Evolutionary conservation across 2,888 invertebrate species (phyloP).

Genomic region (Latheticus oryzae): DNA sequence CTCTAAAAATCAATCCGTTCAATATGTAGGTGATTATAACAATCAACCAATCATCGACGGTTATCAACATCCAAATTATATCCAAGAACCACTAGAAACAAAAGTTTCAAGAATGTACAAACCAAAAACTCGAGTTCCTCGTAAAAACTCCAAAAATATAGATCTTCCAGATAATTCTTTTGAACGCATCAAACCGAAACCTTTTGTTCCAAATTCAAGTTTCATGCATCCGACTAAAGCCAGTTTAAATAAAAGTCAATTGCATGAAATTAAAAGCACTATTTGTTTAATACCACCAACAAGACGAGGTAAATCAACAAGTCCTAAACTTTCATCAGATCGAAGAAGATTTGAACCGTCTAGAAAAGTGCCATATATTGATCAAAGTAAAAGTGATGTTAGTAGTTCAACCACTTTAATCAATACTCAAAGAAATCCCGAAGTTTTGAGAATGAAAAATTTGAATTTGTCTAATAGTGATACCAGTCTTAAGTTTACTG

Average conservation of each 20-base stretch:
- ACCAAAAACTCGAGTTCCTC: neutral
- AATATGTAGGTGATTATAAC: neutral
- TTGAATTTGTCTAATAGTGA: slow-evolving; percentile 17
- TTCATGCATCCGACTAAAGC: slow-evolving; percentile 63
- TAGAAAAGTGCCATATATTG: slow-evolving; percentile 53
- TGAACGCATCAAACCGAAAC: neutral
- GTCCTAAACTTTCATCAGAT: slow-evolving; percentile 48
- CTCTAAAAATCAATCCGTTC: neutral
- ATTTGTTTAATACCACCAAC: slow-evolving; percentile 55
- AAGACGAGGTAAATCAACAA: slow-evolving; percentile 56
- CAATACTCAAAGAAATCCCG: slow-evolving; percentile 13
- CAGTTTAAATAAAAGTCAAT: slow-evolving; percentile 59
- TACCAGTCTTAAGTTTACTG: slow-evolving; percentile 28
- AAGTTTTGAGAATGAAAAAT: neutral
- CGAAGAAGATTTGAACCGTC: slow-evolving; percentile 11
- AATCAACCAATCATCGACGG: slow-evolving; percentile 24
- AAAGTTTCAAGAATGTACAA: neutral
- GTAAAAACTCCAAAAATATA: neutral
- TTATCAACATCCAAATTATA: slow-evolving; percentile 35
- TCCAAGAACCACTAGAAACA: slow-evolving; percentile 2
- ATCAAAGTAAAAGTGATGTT: slow-evolving; percentile 46
- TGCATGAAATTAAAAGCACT: slow-evolving; percentile 52
- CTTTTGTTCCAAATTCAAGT: slow-evolving; percentile 22
- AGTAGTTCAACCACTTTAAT: slow-evolving; percentile 25
- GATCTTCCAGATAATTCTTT: slow-evolving; percentile 15